Conservation (phyloP, 2,797 vertebrate genomes). For the Cichlasoma orientale region DNA sequence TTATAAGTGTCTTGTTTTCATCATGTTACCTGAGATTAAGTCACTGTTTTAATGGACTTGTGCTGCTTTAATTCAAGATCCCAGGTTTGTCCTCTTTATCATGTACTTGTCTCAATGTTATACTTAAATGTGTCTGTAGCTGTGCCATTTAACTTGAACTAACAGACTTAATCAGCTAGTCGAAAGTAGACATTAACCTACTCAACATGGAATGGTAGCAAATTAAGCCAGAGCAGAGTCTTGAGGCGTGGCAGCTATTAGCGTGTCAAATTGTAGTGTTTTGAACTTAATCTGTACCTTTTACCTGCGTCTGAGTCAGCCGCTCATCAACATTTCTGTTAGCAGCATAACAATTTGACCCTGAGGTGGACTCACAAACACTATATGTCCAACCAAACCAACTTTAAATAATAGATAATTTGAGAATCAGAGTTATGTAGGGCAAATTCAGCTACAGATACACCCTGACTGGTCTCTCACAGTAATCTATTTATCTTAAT, state of each 20-base stretch:
- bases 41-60: slow-evolving; percentile 22
- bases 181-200: slow-evolving; percentile 48
- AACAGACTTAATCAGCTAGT: slow-evolving; percentile 22
- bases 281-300: slow-evolving; percentile 27
- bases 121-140: slow-evolving; percentile 4
- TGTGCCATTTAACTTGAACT: slow-evolving; percentile 49
- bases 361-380: not conserved
- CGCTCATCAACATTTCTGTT: slow-evolving; percentile 10
- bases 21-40: slow-evolving; percentile 5
- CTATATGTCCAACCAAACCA: slow-evolving; percentile 7
- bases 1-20: slow-evolving; percentile 4
- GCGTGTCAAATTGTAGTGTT: slow-evolving; percentile 25
- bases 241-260: slow-evolving; percentile 61
- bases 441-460: slow-evolving; percentile 21
- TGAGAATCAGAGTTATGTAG: not conserved
- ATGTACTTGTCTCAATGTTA: slow-evolving; percentile 10
- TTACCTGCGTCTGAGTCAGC: slow-evolving; percentile 12
- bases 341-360: not conserved
- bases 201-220: slow-evolving; percentile 29
- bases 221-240: slow-evolving; percentile 21
- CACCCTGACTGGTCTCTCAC: slow-evolving; percentile 28
- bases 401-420: slow-evolving; percentile 10
- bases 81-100: slow-evolving; percentile 3
- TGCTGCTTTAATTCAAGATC: slow-evolving; percentile 37
- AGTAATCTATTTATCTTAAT: slow-evolving; percentile 71